These are phyloP conservation scores for Hemicordylus capensis DNA, from an alignment of 2,113 vertebrate species.

Conservation along the genomic window DNA sequence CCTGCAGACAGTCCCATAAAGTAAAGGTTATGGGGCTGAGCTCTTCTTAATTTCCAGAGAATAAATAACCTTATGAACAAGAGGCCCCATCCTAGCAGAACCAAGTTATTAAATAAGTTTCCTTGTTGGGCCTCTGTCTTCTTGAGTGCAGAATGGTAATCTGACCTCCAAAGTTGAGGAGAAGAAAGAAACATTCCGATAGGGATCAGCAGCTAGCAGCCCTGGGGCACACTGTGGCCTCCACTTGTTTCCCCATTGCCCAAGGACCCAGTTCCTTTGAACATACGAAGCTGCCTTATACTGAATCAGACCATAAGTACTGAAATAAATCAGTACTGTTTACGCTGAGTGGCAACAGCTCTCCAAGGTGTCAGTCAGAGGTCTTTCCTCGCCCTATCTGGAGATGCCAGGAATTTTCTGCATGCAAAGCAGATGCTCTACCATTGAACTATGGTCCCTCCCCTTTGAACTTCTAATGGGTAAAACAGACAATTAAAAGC, in stretches of 20 bases:
- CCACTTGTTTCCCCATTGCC: no score
- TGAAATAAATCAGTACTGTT: no score
- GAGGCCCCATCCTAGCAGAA: constrained; percentile 16
- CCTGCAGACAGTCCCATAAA: constrained; percentile 4
- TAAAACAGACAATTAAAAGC: no score
- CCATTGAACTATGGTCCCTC: no score
- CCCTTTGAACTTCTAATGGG: no score
- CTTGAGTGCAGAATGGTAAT: constrained; percentile 9
- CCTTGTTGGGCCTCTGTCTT: background rate
- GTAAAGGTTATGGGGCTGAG: constrained; percentile 35
- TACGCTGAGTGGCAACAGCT: no score
- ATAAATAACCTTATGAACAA: constrained; percentile 36
- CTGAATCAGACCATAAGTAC: no score
- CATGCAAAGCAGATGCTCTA: no score
- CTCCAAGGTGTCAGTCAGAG: no score
- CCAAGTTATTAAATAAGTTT: constrained; percentile 26
- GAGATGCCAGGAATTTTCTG: no score
- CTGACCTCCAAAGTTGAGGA: background rate
- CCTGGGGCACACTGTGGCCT: background rate
- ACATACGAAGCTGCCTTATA: no score
- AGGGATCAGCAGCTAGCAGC: background rate
- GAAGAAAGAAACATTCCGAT: background rate
- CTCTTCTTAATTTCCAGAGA: constrained; percentile 13
- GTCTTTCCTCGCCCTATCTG: no score
- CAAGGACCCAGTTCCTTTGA: background rate